Conservation (phyloP, 2,113 vertebrate species). For the Delphinus delphis region DNA sequence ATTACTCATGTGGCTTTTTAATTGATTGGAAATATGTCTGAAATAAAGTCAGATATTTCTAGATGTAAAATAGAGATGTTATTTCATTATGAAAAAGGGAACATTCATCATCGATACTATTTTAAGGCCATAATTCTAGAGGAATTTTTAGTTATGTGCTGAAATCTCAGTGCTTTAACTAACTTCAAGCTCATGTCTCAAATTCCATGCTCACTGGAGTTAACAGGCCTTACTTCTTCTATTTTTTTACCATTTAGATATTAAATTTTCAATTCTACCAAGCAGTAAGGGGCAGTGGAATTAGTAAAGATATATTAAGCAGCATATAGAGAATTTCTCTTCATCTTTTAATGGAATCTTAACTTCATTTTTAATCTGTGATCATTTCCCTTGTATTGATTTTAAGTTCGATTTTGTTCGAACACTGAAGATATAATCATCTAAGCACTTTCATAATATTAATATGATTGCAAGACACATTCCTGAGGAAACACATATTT, state of each 20-base stretch:
- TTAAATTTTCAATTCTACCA: conserved; percentile 17
- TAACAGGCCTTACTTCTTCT: neutral
- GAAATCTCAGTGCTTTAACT: neutral
- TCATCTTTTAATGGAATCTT: neutral
- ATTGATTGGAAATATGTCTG: neutral
- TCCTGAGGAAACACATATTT: neutral
- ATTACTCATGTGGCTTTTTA: neutral
- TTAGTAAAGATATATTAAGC: neutral
- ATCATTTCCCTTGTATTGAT: neutral
- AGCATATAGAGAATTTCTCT: neutral
- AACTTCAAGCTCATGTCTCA: neutral
- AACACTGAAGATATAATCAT: neutral
- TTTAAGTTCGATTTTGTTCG: neutral
- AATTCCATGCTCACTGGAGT: neutral
- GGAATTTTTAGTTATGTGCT: neutral
- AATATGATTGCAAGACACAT: neutral
- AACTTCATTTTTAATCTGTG: neutral
- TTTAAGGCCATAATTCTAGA: neutral
- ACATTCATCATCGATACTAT: neutral
- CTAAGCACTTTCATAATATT: neutral
- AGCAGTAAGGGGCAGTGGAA: neutral
- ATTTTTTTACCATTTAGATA: neutral
- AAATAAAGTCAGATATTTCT: neutral
- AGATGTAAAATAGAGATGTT: neutral
- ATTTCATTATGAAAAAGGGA: neutral